Percentiles rank a stretch among this genome's conserved stretches.
phyloP scores from a whole-genome alignment of 2,797 vertebrate species.

The Platyrinchus mystaceus region DNA sequence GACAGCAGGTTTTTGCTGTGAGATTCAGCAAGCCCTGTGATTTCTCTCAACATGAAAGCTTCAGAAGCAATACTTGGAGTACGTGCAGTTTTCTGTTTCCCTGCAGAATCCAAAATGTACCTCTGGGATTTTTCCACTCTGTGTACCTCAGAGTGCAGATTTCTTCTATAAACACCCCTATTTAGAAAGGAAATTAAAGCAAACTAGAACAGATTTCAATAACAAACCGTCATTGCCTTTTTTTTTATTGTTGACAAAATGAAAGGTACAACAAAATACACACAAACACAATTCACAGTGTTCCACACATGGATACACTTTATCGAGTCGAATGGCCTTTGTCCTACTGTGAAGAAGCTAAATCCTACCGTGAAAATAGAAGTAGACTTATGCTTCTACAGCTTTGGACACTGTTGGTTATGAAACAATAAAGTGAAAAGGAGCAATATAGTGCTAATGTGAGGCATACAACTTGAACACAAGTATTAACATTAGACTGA shows the following conservation, averaged over 20 bases:
- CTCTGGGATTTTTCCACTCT: background rate
- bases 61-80: background rate
- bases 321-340: background rate
- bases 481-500: background rate
- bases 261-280: background rate
- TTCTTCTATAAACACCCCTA: background rate
- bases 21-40: background rate
- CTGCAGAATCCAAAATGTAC: background rate
- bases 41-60: background rate
- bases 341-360: background rate
- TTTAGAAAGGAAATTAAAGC: slow-evolving; percentile 6
- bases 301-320: background rate
- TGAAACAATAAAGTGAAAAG: background rate
- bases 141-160: background rate
- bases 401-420: background rate
- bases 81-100: background rate
- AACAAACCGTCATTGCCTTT: background rate
- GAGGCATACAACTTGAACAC: background rate
- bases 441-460: background rate
- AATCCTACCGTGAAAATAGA: background rate
- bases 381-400: background rate
- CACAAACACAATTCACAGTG: background rate
- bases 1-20: slow-evolving; percentile 24
- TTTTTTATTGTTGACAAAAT: background rate
- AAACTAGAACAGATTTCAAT: background rate